These are phyloP conservation scores for Hypselothyrea guttata DNA, from an alignment of 2,888 invertebrate genomes.

Conservation along the genomic window DNA sequence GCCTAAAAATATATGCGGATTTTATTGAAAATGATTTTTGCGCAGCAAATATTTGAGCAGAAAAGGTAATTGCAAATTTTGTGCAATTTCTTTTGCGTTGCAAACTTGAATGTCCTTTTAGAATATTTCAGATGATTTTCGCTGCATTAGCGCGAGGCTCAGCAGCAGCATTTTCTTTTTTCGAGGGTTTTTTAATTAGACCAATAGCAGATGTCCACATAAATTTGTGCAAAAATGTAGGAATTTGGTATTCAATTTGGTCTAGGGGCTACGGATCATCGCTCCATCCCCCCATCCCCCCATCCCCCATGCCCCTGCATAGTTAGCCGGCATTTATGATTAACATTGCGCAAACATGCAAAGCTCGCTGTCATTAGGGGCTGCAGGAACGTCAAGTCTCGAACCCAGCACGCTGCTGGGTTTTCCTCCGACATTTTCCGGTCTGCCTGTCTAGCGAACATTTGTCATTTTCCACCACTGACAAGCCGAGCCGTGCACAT, in stretches of 20 bases:
- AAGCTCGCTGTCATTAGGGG: constrained; percentile 63
- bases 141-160: constrained; percentile 16
- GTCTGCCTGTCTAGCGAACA: constrained; percentile 68
- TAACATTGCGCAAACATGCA: constrained; percentile 72
- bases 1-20: constrained; percentile 52
- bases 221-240: constrained; percentile 50
- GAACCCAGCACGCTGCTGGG: constrained; percentile 3
- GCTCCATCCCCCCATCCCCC: not conserved
- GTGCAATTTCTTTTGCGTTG: constrained; percentile 17
- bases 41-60: constrained; percentile 18
- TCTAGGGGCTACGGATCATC: not conserved
- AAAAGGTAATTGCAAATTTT: constrained; percentile 52
- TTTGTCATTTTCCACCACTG: constrained; percentile 68
- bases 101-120: constrained; percentile 23
- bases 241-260: constrained; percentile 21
- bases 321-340: constrained; percentile 59
- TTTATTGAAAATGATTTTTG: constrained; percentile 49
- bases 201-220: constrained; percentile 53
- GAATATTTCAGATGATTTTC: not conserved
- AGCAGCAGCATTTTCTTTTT: constrained; percentile 32
- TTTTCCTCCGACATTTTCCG: constrained; percentile 45
- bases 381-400: constrained; percentile 25
- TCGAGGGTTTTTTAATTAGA: constrained; percentile 46
- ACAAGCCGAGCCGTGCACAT: constrained; percentile 67
- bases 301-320: constrained; percentile 13